A percentile compares a stretch with the other conserved stretches of the same genome.
These are phyloP conservation scores for Sisor rabdophorus DNA, from an alignment of 2,113 vertebrate genomes.

Conservation along the genomic window DNA sequence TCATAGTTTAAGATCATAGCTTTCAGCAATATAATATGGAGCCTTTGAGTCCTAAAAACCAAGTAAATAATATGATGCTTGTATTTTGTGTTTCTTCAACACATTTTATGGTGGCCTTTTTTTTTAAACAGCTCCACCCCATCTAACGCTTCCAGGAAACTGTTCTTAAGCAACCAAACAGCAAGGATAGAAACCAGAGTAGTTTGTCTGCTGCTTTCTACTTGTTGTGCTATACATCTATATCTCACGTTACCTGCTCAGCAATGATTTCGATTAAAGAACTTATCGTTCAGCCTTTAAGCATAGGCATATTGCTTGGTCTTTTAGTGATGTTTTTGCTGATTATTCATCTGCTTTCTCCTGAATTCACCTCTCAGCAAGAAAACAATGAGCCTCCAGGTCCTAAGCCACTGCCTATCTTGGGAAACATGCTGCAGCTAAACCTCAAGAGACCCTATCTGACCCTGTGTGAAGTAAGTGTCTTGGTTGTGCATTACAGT, in stretches of 20 bases:
- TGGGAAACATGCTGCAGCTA: conserved; percentile 60
- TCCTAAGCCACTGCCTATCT: conserved; percentile 47
- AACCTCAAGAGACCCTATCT: conserved; percentile 48
- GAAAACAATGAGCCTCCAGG: conserved; percentile 48
- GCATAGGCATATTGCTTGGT: conserved; percentile 34
- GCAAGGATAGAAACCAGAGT: background rate
- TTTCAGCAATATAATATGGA: conserved; percentile 27
- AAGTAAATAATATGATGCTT: too few species aligned
- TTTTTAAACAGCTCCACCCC: background rate
- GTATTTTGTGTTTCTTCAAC: background rate
- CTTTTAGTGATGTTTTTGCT: conserved; percentile 33
- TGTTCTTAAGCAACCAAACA: background rate
- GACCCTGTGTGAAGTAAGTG: conserved; percentile 49
- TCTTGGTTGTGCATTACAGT: too few species aligned
- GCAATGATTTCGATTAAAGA: conserved; percentile 32
- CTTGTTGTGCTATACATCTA: too few species aligned
- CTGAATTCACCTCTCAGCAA: conserved; percentile 12
- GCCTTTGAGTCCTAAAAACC: conserved; percentile 44
- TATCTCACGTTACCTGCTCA: too few species aligned
- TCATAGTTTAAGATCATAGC: conserved; percentile 4
- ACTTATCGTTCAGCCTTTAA: conserved; percentile 30
- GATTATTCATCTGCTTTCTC: conserved; percentile 29
- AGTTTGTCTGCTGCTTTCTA: background rate
- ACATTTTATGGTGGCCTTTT: background rate
- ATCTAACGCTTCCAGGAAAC: background rate